Base-by-base conservation (phyloP, 2,113 vertebrate genomes). In the Psettodes erumei region DNA sequence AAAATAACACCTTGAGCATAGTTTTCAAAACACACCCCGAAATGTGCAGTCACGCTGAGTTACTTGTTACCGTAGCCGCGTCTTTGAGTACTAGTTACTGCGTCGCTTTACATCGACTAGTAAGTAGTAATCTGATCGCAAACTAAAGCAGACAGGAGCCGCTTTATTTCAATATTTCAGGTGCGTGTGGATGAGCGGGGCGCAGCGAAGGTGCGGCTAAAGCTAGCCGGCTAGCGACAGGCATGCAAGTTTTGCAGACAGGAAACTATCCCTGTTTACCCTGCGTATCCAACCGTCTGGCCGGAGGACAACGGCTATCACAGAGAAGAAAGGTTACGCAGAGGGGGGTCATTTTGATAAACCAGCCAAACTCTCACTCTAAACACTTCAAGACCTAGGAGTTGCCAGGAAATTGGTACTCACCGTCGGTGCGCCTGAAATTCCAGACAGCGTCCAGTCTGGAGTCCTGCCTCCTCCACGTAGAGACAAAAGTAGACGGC, bases 401-500 rank as follows among this genome's bases (percentile, higher is more conserved):
- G 61, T 86, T 81, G 51, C 33, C 62, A 77, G 74, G 70, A 84
- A 87, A 90, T 83, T 40, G 60, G 71, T 90, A 92, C 92, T 93
- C 77, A 93, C 91, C 81, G 76, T 90, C 61, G 70, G 75, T 91
- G 83, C 85, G 78, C 77, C 81, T 67, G 80, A 90, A 86, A 67
- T 73, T 84, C 88, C 91, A 90, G 86, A 89, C 85, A 86, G 68
- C 77, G 82, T 88, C 86, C 90, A 84, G 85, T 43, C 25, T 30
- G 69, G 51, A 58, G 83, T 76, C 75, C 86, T 85, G 82, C 76
- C 81, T 90, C 81, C 79, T 90, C 88, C 92, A 91, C 89, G 88
- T 89, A 81, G 79, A 75, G 82, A 86, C 88, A 87, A 82, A 92
- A 90, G 84, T 86, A 86, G 77, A 79, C 65, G 2, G 74, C 50